Percentiles rank a stretch among this genome's conserved stretches.
Conservation (phyloP, 2,113 vertebrate species). For the Bufo bufo region DNA sequence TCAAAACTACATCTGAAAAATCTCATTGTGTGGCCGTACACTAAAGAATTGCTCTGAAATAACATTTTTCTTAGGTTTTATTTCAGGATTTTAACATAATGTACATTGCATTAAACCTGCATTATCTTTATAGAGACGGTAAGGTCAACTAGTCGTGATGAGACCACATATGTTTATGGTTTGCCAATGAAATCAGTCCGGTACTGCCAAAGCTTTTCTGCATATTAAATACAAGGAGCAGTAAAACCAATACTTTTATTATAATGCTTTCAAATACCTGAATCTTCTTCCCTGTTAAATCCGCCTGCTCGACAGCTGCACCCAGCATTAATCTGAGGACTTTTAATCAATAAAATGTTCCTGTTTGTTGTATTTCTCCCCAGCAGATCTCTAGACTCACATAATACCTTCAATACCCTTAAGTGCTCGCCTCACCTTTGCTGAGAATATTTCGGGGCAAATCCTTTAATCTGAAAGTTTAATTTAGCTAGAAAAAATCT, state of each 20-base stretch:
- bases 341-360: conserved; percentile 63
- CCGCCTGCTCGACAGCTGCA: conserved; percentile 51
- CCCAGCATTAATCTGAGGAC: conserved; percentile 59
- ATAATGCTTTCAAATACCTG: conserved; percentile 50
- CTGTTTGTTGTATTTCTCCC: conserved; percentile 58
- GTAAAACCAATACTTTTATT: conserved; percentile 52
- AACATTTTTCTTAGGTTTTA: neutral
- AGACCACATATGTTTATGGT: neutral
- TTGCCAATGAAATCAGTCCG: neutral
- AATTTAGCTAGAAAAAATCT: conserved; percentile 57
- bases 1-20: no score
- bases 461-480: conserved; percentile 67
- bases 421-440: conserved; percentile 57
- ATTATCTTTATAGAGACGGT: neutral
- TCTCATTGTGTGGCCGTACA: no score
- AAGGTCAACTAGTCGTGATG: neutral
- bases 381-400: conserved; percentile 47
- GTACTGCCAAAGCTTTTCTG: neutral
- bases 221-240: conserved; percentile 39
- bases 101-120: neutral
- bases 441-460: conserved; percentile 62
- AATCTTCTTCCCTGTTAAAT: conserved; percentile 55
- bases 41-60: neutral
- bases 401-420: conserved; percentile 59
- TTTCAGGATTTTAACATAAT: neutral